phyloP scores from a whole-genome alignment of 2,888 invertebrate genomes.

The Acanthosepion esculentum region DNA sequence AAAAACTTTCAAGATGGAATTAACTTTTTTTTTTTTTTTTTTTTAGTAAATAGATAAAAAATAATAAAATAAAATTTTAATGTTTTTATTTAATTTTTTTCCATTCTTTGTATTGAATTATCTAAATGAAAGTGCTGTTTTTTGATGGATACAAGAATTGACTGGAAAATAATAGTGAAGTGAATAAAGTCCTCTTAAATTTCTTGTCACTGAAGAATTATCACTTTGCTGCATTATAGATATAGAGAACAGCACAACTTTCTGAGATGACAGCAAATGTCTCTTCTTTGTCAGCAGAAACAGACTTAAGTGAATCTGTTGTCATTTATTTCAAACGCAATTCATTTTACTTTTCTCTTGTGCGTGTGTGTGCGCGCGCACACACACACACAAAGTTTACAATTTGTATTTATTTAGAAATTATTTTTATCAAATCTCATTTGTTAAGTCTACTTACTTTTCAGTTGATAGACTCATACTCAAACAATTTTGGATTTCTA shows the following conservation, averaged over 20 bases:
- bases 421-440: background rate
- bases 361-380: background rate
- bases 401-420: background rate
- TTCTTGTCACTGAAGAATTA: slow-evolving; percentile 18
- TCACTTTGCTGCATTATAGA: background rate
- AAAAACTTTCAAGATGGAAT: background rate
- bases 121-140: background rate
- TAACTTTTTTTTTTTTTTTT: background rate
- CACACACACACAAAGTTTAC: background rate
- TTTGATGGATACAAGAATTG: background rate
- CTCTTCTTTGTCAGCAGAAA: background rate
- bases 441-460: background rate
- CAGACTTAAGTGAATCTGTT: background rate
- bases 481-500: background rate
- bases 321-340: background rate
- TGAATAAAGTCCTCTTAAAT: background rate
- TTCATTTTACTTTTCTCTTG: background rate
- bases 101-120: background rate
- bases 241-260: background rate
- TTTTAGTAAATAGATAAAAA: background rate
- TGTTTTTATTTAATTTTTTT: background rate
- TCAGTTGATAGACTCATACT: background rate
- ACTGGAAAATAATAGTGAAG: background rate
- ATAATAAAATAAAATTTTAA: background rate
- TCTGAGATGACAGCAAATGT: background rate